A percentile compares a stretch with the other conserved stretches of the same genome.
Conservation (phyloP, 2,888 invertebrate species). For the Phanerotoma sp. region DNA sequence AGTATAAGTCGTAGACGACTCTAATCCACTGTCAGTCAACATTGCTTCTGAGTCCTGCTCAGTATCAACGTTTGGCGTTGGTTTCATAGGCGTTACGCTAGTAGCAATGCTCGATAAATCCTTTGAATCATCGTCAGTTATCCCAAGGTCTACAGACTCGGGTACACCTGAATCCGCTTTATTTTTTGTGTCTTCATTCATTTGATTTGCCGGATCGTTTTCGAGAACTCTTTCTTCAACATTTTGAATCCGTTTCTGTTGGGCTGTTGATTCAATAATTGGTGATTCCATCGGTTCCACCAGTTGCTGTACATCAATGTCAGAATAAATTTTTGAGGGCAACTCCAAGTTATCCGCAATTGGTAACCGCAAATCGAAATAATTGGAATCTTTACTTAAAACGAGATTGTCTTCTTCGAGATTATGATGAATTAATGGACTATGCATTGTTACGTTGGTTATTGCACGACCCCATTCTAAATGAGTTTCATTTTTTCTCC, state of each 20-base stretch:
- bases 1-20: conserved; percentile 33
- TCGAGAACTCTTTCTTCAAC: too few relatives aligned
- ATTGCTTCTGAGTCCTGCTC: conserved; percentile 31
- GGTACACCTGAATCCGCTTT: not conserved
- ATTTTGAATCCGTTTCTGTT: too few relatives aligned
- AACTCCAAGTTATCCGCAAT: too few relatives aligned
- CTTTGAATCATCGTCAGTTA: conserved; percentile 17
- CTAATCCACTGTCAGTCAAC: conserved; percentile 34
- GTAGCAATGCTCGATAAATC: conserved; percentile 16
- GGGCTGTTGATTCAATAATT: too few relatives aligned
- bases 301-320: too few relatives aligned
- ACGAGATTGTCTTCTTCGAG: not conserved
- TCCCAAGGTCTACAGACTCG: not conserved
- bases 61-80: conserved; percentile 24
- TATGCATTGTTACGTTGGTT: conserved; percentile 13
- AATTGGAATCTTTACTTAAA: not conserved
- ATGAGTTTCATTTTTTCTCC: not conserved
- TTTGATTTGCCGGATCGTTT: too few relatives aligned
- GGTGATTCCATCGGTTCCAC: too few relatives aligned
- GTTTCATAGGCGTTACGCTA: conserved; percentile 8
- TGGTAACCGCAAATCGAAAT: too few relatives aligned
- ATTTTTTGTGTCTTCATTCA: too few relatives aligned
- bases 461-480: conserved; percentile 12
- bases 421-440: conserved; percentile 7
- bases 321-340: too few relatives aligned